These are phyloP conservation scores for Rhodophaea formosa DNA, from an alignment of 2,888 invertebrate species.

Conservation along the genomic window DNA sequence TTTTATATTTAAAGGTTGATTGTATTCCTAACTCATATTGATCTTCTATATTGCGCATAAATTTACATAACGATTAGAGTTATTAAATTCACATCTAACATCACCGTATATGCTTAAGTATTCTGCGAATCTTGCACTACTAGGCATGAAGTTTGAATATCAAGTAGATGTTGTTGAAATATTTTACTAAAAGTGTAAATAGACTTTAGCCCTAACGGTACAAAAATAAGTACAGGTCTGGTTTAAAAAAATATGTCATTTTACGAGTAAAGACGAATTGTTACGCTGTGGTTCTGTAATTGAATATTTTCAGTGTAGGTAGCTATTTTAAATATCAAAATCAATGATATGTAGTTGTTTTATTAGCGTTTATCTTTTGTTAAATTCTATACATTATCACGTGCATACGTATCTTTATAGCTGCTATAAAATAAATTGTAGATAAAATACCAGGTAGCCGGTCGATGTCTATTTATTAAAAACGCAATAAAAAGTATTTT, in stretches of 20 bases:
- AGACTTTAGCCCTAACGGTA: too few relatives aligned
- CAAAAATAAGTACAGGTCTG: too few relatives aligned
- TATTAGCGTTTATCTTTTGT: neutral
- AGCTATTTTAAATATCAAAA: neutral
- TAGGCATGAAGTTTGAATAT: too few relatives aligned
- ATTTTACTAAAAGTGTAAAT: too few relatives aligned
- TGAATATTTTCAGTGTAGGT: too few relatives aligned
- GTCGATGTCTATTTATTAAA: neutral
- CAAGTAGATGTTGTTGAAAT: too few relatives aligned
- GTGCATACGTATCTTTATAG: neutral
- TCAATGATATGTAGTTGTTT: neutral
- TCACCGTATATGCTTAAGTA: neutral
- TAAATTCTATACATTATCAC: neutral
- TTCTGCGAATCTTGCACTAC: neutral
- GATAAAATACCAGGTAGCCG: slow-evolving; percentile 5
- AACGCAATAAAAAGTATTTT: neutral
- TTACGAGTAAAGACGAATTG: too few relatives aligned
- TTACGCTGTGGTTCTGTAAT: too few relatives aligned
- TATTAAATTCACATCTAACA: neutral
- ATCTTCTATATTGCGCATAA: neutral
- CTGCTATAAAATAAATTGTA: neutral
- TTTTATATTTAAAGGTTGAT: neutral
- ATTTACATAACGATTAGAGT: neutral
- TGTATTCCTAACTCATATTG: neutral
- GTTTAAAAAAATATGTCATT: too few relatives aligned